Evolutionary conservation across 2,797 vertebrate species (phyloP).

Genomic region (Brotula barbata): DNA sequence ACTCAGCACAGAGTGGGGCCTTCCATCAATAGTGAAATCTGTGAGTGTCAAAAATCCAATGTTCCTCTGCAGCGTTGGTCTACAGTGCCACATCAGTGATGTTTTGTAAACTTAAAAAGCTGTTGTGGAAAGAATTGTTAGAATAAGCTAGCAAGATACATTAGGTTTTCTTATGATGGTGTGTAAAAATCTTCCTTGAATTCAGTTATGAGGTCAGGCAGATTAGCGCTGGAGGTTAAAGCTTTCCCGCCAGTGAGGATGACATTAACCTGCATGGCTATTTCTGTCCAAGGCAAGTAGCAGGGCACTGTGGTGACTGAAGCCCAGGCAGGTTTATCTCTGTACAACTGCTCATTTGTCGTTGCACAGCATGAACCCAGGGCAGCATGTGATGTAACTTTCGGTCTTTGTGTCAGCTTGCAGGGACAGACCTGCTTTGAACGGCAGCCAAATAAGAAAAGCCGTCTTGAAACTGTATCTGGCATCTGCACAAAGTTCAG

Average conservation of each 20-base stretch:
- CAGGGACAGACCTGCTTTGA: slow-evolving; percentile 1
- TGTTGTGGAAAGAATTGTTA: too few relatives aligned
- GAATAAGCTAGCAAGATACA: neutral
- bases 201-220: slow-evolving; percentile 9
- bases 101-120: too few relatives aligned
- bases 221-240: slow-evolving; percentile 10
- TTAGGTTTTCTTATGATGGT: neutral
- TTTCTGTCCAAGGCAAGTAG: slow-evolving; percentile 52
- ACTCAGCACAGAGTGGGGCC: slow-evolving; percentile 97
- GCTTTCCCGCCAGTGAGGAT: slow-evolving; percentile 18
- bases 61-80: neutral
- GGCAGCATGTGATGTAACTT: slow-evolving; percentile 65
- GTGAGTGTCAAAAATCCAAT: slow-evolving; percentile 73
- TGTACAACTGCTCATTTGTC: slow-evolving; percentile 52
- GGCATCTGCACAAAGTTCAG: neutral
- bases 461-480: neutral
- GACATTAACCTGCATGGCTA: slow-evolving; percentile 51
- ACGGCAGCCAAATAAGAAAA: neutral
- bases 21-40: slow-evolving; percentile 93
- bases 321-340: slow-evolving; percentile 31
- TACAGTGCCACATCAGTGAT: neutral
- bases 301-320: slow-evolving; percentile 16
- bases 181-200: neutral
- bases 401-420: slow-evolving; percentile 33
- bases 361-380: slow-evolving; percentile 47